These are phyloP conservation scores for Antennarius maculatus DNA, from an alignment of 2,797 vertebrate genomes.

Conservation along the genomic window DNA sequence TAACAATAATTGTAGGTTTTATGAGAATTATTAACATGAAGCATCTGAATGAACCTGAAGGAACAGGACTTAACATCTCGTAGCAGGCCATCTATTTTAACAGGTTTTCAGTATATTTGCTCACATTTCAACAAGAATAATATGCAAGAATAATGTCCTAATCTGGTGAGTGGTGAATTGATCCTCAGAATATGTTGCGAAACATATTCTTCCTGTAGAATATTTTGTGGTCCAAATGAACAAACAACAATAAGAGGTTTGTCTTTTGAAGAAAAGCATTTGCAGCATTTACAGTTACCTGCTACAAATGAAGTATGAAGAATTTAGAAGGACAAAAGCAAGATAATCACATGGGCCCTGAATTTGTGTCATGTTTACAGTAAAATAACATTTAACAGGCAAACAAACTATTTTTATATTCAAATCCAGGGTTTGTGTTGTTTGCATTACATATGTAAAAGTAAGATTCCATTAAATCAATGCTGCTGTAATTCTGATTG, in stretches of 20 bases:
- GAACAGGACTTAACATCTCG: not conserved
- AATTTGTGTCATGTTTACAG: too few relatives aligned
- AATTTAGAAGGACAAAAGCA: too few relatives aligned
- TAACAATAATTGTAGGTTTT: not conserved
- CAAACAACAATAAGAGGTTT: not conserved
- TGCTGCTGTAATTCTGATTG: conserved; percentile 14
- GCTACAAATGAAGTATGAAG: too few relatives aligned
- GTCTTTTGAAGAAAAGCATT: not conserved
- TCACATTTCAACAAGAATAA: not conserved
- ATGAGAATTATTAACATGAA: not conserved
- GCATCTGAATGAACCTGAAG: not conserved
- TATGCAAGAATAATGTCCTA: too few relatives aligned
- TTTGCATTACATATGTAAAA: too few relatives aligned
- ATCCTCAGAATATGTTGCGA: not conserved
- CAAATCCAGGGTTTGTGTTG: too few relatives aligned
- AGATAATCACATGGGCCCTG: too few relatives aligned
- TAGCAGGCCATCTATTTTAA: not conserved
- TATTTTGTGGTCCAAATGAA: not conserved
- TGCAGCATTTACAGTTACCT: not conserved
- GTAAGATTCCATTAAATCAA: conserved; percentile 3
- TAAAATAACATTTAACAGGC: too few relatives aligned
- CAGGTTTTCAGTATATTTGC: not conserved
- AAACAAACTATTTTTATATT: too few relatives aligned
- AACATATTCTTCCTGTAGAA: not conserved
- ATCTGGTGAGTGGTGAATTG: too few relatives aligned